Percentiles rank a stretch among this genome's conserved stretches.
phyloP scores from a whole-genome alignment of 2,797 vertebrate species.

The Chelmon rostratus region DNA sequence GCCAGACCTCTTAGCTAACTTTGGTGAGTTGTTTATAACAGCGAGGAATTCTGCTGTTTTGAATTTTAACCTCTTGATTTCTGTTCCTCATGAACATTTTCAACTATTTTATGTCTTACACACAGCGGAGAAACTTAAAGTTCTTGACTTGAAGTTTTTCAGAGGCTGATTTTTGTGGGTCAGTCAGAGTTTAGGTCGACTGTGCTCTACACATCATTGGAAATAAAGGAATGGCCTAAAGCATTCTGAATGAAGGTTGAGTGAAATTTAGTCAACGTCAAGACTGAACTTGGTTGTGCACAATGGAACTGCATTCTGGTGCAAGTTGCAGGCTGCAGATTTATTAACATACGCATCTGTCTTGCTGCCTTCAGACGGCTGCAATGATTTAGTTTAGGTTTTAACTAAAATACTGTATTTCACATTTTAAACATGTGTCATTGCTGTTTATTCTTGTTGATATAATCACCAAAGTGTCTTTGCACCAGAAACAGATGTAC shows the following conservation, averaged over 20 bases:
- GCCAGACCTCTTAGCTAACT: not conserved
- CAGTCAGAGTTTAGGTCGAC: too few relatives aligned
- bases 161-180: not conserved
- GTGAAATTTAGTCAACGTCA: not conserved
- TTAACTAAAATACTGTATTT: not conserved
- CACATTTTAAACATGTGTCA: not conserved
- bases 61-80: conserved; percentile 9
- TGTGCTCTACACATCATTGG: too few relatives aligned
- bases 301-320: not conserved
- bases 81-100: conserved; percentile 10
- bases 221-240: too few relatives aligned
- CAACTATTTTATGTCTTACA: not conserved
- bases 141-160: not conserved
- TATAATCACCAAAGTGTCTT: not conserved
- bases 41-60: not conserved
- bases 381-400: not conserved
- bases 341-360: not conserved
- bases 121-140: not conserved
- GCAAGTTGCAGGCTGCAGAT: conserved; percentile 1
- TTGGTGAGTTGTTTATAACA: not conserved
- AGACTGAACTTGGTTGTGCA: not conserved
- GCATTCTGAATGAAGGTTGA: too few relatives aligned
- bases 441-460: not conserved
- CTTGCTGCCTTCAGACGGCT: not conserved
- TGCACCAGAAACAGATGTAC: too few relatives aligned